Base-by-base conservation (phyloP, 1,140 invertebrate species). In the Acromyrmex charruanus region DNA sequence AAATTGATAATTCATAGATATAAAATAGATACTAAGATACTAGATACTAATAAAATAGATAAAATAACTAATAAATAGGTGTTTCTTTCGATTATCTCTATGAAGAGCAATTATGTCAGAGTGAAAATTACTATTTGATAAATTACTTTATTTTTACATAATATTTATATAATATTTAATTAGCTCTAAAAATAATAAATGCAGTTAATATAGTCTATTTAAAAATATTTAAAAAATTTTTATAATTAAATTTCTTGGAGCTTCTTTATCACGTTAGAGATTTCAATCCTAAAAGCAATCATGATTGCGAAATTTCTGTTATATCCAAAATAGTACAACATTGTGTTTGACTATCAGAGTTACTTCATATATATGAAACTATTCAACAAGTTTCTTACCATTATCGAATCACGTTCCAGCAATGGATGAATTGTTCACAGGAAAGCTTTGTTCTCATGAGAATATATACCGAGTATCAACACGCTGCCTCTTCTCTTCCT, bases 361-460 rank as follows among this genome's bases (percentile, higher is more conserved):
- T 63, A 63, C 75, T 77, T 63, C 35, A 63, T 44, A 65, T 44
- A 77, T 77, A 77, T 65, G 75, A 65, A 44, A 77, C 75, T 77
- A 77, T 77, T 77, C 58, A 77, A 77, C 75, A 77, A 77, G 75
- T 77, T 74, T 55, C 28, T 55, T 65, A 77, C 58, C 25, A 77
- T 65, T 77, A 74, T 74, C 49, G 51, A 74, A 31, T 74, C 51
- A 55, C 51, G 25, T 74, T 18, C 69, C 75, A 77, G 59, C 9
- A 65, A 65, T 74, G 51, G 39, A 63, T 77, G 25, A 77, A 77
- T 63, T 63, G 58, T 77, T 59, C 59, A 25, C 9, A 1, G 10
- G 39, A 49, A 39, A 77, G 59, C 75, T 65, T 77, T 44, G 39
- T 77, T 77, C 59, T 63, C 35, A 1, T 25, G 44, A 35, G 35